phyloP scores from a whole-genome alignment of 2,797 vertebrate species.

The Micrastur ruficollis region DNA sequence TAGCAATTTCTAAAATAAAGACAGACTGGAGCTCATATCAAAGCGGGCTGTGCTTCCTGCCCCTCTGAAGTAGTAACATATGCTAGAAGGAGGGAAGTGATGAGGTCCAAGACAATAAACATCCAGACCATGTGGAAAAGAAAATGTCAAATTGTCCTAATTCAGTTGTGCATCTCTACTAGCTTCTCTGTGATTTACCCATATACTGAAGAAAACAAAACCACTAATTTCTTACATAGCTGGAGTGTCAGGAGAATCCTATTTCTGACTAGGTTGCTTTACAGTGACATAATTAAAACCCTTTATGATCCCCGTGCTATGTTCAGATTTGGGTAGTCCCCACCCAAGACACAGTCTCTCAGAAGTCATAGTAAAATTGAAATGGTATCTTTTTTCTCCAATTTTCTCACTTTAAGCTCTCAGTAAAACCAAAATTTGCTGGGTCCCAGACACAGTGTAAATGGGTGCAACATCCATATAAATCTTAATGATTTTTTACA shows the following conservation, averaged over 20 bases:
- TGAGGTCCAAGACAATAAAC: slow-evolving; percentile 17
- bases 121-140: slow-evolving; percentile 5
- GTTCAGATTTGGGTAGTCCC: background rate
- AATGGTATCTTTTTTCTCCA: background rate
- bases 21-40: slow-evolving; percentile 17
- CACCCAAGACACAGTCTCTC: background rate
- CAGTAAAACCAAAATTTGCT: background rate
- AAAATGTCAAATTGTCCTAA: background rate
- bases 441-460: background rate
- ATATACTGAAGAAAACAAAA: background rate
- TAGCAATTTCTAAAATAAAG: slow-evolving; percentile 24
- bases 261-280: background rate
- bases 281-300: background rate
- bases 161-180: background rate
- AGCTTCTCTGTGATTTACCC: background rate
- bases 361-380: background rate
- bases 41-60: background rate
- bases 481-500: background rate
- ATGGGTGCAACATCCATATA: background rate
- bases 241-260: background rate
- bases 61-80: background rate
- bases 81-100: background rate
- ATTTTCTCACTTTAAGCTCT: background rate
- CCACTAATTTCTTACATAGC: background rate
- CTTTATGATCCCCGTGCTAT: background rate